A percentile compares a stretch with the other conserved stretches of the same genome.
Conservation (phyloP, 2,888 invertebrate genomes). For the Euzetes globulus region DNA sequence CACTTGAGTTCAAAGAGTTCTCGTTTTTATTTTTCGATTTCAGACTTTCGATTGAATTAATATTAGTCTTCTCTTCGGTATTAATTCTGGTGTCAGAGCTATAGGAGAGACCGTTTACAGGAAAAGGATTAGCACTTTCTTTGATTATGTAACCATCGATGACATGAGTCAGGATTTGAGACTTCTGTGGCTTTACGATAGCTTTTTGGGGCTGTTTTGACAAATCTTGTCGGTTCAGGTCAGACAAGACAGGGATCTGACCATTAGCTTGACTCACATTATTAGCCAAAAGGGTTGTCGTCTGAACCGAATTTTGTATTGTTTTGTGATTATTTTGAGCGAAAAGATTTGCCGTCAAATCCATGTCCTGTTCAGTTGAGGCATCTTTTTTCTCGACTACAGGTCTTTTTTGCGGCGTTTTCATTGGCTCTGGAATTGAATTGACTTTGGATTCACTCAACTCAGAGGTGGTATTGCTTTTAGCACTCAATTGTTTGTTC, state of each 20-base stretch:
- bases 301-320: background rate
- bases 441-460: background rate
- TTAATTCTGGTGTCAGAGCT: background rate
- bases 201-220: constrained; percentile 40
- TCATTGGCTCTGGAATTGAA: background rate
- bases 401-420: background rate
- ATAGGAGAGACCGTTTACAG: constrained; percentile 45
- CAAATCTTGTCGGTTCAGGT: background rate
- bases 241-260: background rate
- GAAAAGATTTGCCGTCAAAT: background rate
- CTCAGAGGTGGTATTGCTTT: background rate
- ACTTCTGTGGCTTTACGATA: constrained; percentile 53
- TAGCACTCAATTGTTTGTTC: background rate
- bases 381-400: constrained; percentile 28
- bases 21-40: background rate
- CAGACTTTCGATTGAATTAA: constrained; percentile 16
- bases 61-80: constrained; percentile 1
- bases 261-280: background rate
- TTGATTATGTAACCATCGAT: constrained; percentile 95
- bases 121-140: constrained; percentile 60
- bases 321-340: background rate
- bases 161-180: constrained; percentile 84
- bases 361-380: background rate
- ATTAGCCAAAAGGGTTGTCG: background rate
- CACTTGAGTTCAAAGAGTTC: background rate